These are phyloP conservation scores for Tychaedon coryphoeus DNA, from an alignment of 2,113 vertebrate genomes.

Conservation along the genomic window DNA sequence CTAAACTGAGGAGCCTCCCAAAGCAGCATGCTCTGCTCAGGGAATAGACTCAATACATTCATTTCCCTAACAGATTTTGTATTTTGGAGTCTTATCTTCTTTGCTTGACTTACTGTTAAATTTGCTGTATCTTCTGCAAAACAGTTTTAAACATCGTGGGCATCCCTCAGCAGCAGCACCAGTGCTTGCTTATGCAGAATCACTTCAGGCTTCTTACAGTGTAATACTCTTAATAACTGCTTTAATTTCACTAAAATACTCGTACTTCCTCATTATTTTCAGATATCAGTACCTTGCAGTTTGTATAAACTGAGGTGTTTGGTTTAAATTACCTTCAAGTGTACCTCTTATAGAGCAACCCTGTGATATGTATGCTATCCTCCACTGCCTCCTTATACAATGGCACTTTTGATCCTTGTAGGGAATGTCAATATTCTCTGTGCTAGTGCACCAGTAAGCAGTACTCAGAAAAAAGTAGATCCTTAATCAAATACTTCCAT, in stretches of 20 bases:
- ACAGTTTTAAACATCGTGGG: not conserved
- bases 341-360: not conserved
- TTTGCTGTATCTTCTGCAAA: conserved; percentile 8
- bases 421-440: not conserved
- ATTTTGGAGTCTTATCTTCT: not conserved
- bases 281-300: not conserved
- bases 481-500: not conserved
- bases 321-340: not conserved
- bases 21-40: not conserved
- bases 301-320: not conserved
- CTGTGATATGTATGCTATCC: not conserved
- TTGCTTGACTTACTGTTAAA: not conserved
- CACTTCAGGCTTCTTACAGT: not conserved
- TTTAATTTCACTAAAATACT: not conserved
- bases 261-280: not conserved
- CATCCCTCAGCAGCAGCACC: not conserved
- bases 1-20: conserved; percentile 41
- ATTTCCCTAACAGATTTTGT: not conserved
- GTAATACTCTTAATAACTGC: not conserved
- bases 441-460: not conserved
- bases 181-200: not conserved
- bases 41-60: not conserved
- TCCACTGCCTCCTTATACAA: not conserved
- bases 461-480: not conserved
- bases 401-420: not conserved